A percentile compares a stretch with the other conserved stretches of the same genome.
phyloP scores from a whole-genome alignment of 2,888 invertebrate species.

The Gryllus longicercus region DNA sequence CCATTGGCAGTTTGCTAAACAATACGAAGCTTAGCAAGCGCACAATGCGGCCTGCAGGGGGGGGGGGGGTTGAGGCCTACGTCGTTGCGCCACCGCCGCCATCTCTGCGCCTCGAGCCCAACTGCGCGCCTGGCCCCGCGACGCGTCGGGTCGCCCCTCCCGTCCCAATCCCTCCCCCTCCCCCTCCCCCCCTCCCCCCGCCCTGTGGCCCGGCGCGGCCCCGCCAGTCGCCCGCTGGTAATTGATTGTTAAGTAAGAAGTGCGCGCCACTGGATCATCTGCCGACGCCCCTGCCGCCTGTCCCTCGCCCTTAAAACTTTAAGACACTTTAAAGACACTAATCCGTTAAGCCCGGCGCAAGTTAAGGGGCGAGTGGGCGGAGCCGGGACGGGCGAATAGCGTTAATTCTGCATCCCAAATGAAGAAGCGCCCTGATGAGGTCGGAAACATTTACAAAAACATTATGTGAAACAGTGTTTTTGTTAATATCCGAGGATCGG shows the following conservation, averaged over 20 bases:
- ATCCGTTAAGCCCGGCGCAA: constrained; percentile 17
- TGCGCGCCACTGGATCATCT: not conserved
- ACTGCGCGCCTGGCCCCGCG: too few relatives aligned
- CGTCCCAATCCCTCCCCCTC: not conserved
- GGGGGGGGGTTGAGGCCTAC: too few relatives aligned
- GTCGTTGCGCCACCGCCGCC: too few relatives aligned
- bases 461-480: not conserved
- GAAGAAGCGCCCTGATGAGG: not conserved
- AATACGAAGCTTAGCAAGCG: too few relatives aligned
- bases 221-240: not conserved
- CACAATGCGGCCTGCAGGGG: too few relatives aligned
- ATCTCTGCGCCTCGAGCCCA: too few relatives aligned
- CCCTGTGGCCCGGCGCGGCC: not conserved
- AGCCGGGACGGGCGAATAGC: not conserved
- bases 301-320: not conserved
- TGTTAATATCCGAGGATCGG: not conserved
- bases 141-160: too few relatives aligned
- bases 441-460: constrained; percentile 8
- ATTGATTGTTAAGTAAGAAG: constrained; percentile 2
- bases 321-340: constrained; percentile 17
- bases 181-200: not conserved
- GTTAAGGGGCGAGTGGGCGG: not conserved
- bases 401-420: constrained; percentile 10
- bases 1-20: too few relatives aligned
- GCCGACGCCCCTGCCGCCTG: not conserved